These are phyloP conservation scores for Xestobium rufovillosum DNA, from an alignment of 2,888 invertebrate genomes.

Conservation along the genomic window DNA sequence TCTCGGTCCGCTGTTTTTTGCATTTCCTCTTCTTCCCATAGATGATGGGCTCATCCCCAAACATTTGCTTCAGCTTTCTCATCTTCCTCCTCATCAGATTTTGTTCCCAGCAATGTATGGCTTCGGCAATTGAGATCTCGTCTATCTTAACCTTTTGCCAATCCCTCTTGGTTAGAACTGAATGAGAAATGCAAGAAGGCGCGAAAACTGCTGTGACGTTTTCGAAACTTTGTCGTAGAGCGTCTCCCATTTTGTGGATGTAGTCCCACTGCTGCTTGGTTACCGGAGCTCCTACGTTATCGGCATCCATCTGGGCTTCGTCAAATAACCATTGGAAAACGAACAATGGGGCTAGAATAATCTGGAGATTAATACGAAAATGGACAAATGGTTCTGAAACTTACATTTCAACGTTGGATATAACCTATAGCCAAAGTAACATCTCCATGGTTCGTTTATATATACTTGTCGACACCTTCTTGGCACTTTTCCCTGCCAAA, in stretches of 20 bases:
- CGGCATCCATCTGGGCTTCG: slow-evolving; percentile 88
- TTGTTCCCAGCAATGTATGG: slow-evolving; percentile 83
- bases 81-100: slow-evolving; percentile 38
- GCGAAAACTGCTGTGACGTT: slow-evolving; percentile 87
- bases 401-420: slow-evolving; percentile 77
- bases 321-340: slow-evolving; percentile 94
- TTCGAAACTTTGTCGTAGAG: slow-evolving; percentile 70
- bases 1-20: slow-evolving; percentile 18
- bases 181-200: slow-evolving; percentile 89
- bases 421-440: slow-evolving; percentile 84
- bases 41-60: slow-evolving; percentile 17
- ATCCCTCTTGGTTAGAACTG: slow-evolving; percentile 76
- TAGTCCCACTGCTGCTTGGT: slow-evolving; percentile 90
- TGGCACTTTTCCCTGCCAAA: slow-evolving; percentile 77
- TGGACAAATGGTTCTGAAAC: slow-evolving; percentile 22
- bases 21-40: too few relatives aligned
- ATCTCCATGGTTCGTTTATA: slow-evolving; percentile 74
- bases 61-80: slow-evolving; percentile 25
- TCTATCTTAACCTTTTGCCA: slow-evolving; percentile 77
- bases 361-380: slow-evolving; percentile 4
- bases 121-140: slow-evolving; percentile 74
- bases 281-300: slow-evolving; percentile 83
- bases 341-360: slow-evolving; percentile 69
- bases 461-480: slow-evolving; percentile 64
- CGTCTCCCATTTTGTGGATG: slow-evolving; percentile 83